Conservation (phyloP, 1,140 invertebrate species). For the Globodera ellingtonae region DNA sequence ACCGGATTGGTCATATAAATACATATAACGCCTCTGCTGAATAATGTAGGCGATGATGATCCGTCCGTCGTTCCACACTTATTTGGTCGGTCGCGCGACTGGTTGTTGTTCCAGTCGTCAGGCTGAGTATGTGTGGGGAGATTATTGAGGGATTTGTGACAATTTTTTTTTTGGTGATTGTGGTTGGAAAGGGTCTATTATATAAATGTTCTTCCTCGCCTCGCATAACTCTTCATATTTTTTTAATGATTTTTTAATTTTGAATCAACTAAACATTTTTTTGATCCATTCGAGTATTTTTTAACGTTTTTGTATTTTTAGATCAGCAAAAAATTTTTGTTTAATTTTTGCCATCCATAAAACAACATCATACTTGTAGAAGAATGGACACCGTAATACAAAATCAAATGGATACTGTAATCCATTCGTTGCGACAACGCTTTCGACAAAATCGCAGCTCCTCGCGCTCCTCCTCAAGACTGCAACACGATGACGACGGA, state of each 20-base stretch:
- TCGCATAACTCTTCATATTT: no score
- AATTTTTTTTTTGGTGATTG: not conserved
- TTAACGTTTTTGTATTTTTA: no score
- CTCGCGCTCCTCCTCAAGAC: not conserved
- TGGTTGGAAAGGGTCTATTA: not conserved
- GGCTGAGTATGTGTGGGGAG: not conserved
- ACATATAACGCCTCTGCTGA: not conserved
- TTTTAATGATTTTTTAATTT: no score
- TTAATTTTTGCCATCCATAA: no score
- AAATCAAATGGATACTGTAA: constrained; percentile 4
- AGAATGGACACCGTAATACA: constrained; percentile 1
- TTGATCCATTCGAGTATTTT: no score
- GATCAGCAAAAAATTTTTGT: no score
- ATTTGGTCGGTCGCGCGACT: not conserved
- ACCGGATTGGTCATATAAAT: not conserved
- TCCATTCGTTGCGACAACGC: constrained; percentile 2
- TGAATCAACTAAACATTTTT: no score
- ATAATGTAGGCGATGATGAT: not conserved
- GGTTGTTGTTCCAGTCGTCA: not conserved
- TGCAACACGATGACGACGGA: not conserved
- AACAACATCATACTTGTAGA: no score
- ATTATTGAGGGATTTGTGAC: constrained; percentile 1
- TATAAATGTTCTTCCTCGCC: no score
- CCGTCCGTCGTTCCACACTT: not conserved
- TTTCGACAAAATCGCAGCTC: not conserved